These are phyloP conservation scores for Galerucella pusilla DNA, from an alignment of 2,888 invertebrate species.

Conservation along the genomic window DNA sequence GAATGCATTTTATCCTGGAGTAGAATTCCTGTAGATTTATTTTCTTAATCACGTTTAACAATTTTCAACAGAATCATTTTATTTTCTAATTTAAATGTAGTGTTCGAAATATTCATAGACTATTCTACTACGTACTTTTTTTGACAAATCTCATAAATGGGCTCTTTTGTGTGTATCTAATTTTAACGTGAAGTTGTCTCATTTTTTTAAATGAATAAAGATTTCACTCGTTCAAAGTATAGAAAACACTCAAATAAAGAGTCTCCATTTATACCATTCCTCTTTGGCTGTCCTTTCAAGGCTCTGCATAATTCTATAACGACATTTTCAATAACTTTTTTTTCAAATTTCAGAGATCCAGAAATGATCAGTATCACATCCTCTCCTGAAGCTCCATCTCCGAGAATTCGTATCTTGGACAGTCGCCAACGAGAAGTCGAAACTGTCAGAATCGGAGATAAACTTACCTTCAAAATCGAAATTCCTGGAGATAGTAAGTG, in stretches of 20 bases:
- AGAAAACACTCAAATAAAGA: background rate
- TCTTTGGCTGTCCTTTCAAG: background rate
- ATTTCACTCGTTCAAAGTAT: no score
- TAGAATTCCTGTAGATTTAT: no score
- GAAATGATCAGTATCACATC: constrained; percentile 97
- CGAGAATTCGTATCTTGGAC: constrained; percentile 92
- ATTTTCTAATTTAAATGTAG: no score
- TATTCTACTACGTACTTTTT: no score
- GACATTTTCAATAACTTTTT: background rate
- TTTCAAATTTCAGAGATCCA: constrained; percentile 76
- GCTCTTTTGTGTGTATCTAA: no score
- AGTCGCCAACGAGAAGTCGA: constrained; percentile 88
- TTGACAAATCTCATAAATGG: no score
- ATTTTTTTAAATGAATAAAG: no score
- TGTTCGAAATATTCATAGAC: no score
- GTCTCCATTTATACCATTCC: background rate
- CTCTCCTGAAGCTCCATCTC: constrained; percentile 94
- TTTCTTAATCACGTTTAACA: no score
- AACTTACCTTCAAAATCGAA: constrained; percentile 94
- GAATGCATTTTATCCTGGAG: no score
- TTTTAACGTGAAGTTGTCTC: no score
- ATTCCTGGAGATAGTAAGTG: constrained; percentile 94
- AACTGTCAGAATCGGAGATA: constrained; percentile 94
- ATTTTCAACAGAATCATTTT: no score
- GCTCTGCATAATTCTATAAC: background rate